Conservation (phyloP, 2,113 vertebrate genomes). For the Dasypus novemcinctus region DNA sequence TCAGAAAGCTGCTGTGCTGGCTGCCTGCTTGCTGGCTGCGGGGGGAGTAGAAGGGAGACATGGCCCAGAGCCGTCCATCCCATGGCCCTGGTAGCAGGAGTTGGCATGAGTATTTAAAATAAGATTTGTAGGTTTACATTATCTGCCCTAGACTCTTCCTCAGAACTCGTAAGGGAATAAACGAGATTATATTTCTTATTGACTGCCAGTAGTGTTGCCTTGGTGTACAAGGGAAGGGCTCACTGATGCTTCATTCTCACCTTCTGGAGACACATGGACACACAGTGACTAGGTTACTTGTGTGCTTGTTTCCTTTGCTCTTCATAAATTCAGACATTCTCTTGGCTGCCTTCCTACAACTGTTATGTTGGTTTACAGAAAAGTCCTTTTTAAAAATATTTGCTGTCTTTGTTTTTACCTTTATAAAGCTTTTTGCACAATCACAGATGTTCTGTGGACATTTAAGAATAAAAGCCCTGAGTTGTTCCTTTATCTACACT, state of each 20-base stretch:
- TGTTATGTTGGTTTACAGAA: not conserved
- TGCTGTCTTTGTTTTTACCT: not conserved
- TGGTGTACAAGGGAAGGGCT: not conserved
- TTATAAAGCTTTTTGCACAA: not conserved
- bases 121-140: not conserved
- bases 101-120: not conserved
- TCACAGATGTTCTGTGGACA: not conserved
- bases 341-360: not conserved
- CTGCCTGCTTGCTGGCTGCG: not conserved
- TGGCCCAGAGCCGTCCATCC: rapidly evolving
- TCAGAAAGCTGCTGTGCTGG: not conserved
- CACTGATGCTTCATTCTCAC: not conserved
- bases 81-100: not conserved
- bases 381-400: not conserved
- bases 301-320: not conserved
- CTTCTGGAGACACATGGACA: not conserved
- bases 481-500: not conserved
- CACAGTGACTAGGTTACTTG: not conserved
- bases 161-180: not conserved
- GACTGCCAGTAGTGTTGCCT: not conserved
- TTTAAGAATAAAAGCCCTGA: not conserved
- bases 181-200: not conserved
- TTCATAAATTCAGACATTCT: not conserved
- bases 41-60: not conserved
- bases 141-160: not conserved